Evolutionary conservation across 2,113 vertebrate genomes (phyloP), one percentile per base, ranked within the genome.

Genomic region (Dromaius novaehollandiae): DNA sequence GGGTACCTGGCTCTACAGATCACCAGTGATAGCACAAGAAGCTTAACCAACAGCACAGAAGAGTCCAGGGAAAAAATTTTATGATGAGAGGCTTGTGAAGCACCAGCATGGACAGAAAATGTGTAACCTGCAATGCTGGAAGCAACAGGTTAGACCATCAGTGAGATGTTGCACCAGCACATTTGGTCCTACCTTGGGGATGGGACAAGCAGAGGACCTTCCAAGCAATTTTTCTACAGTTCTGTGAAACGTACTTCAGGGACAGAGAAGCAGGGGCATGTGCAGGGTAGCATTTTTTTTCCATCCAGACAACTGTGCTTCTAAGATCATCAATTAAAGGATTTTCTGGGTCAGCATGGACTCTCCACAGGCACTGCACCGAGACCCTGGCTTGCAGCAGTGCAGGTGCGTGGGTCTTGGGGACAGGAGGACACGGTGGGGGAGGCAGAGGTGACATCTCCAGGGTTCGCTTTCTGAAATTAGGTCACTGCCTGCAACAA

Each of bases 401-500:
- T 0, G 0, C 97, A 97, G 97, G 93, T 97, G 96, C 32, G 50
- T 70, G 73, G 74, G 46, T 90, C 30, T 22, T 7, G 48, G 63
- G 30, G 58, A 93, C 65, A 48, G 70, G 20, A 85, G 86, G 63
- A 74, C 2, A 3, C 9, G 24, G 60, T 55, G 65, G 25, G 44
- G 26, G 85, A 71, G 61, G 63, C 53, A 82, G 14, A 13, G 26
- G 63, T 80, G 65, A 77, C 71, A 81, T 86, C 70, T 90, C 76
- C 2, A 2, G 61, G 88, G 86, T 38, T 16, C 58, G 7, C 11
- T 86, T 13, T 38, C 32, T 58, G 77, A 91, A 97, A 93, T 36
- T 97, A 68, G 97, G 97, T 96, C 93, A 96, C 77, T 71, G 93
- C 68, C 73, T 91, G 73, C 51, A 73, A 71, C 56, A 91, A 78